Conservation (phyloP, 1,140 invertebrate species). For the Lanistes nyassanus region DNA sequence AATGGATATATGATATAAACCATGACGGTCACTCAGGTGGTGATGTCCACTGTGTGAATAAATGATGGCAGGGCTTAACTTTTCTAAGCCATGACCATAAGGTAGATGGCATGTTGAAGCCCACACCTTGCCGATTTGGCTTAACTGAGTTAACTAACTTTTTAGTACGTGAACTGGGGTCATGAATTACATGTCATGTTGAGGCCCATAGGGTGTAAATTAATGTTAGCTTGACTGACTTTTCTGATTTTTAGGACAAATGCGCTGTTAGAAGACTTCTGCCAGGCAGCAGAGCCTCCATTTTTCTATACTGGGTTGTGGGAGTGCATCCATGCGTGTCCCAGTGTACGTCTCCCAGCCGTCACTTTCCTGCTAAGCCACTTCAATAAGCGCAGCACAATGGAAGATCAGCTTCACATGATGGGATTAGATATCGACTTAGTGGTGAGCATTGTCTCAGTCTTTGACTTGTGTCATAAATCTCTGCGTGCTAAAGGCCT, state of each 20-base stretch:
- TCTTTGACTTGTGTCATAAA: not conserved
- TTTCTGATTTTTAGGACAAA: conserved; percentile 73
- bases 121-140: too few relatives aligned
- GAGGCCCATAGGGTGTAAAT: not conserved
- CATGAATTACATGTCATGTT: not conserved
- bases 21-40: too few relatives aligned
- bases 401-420: conserved; percentile 87
- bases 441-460: conserved; percentile 72
- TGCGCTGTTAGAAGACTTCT: conserved; percentile 81
- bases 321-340: conserved; percentile 84
- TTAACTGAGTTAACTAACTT: too few relatives aligned
- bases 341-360: conserved; percentile 85
- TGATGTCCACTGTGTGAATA: too few relatives aligned
- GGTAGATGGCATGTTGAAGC: too few relatives aligned
- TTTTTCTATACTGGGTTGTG: conserved; percentile 91
- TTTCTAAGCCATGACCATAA: too few relatives aligned
- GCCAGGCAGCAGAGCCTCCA: conserved; percentile 80
- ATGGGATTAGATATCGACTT: conserved; percentile 88
- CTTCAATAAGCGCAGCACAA: conserved; percentile 83
- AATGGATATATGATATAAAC: too few relatives aligned
- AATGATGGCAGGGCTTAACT: too few relatives aligned
- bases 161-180: too few relatives aligned
- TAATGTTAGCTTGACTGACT: not conserved
- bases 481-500: not conserved
- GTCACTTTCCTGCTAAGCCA: conserved; percentile 84